These are phyloP conservation scores for Hippocampus barbouri DNA, from an alignment of 2,113 vertebrate species.

Conservation along the genomic window DNA sequence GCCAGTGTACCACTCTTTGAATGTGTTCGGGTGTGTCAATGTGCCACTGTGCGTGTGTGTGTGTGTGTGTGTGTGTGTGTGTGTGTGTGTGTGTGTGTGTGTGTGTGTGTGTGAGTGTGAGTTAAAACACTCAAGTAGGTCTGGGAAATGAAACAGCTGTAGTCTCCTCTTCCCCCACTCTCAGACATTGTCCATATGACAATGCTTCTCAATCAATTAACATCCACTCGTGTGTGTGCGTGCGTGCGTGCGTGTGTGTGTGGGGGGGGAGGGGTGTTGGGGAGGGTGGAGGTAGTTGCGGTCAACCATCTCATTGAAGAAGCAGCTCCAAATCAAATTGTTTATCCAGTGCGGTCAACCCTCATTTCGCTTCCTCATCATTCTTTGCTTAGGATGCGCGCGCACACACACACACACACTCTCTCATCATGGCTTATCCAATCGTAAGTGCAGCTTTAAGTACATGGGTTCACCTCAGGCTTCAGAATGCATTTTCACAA, in stretches of 20 bases:
- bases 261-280: slow-evolving; percentile 23
- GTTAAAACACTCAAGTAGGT: slow-evolving; percentile 48
- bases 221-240: slow-evolving; percentile 48
- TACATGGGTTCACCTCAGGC: slow-evolving; percentile 2
- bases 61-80: slow-evolving; percentile 31
- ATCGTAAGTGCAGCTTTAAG: slow-evolving; percentile 6
- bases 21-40: slow-evolving; percentile 2
- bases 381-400: slow-evolving; percentile 8
- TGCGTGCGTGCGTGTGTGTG: slow-evolving; percentile 1
- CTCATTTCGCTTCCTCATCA: slow-evolving; percentile 51
- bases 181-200: slow-evolving; percentile 60
- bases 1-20: slow-evolving; percentile 24
- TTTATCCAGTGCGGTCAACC: slow-evolving; percentile 30
- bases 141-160: slow-evolving; percentile 75
- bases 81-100: slow-evolving; percentile 25
- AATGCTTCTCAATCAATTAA: slow-evolving; percentile 74
- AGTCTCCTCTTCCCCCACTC: slow-evolving; percentile 38
- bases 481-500: slow-evolving; percentile 6
- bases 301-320: slow-evolving; percentile 56
- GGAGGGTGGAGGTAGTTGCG: slow-evolving; percentile 15
- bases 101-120: slow-evolving; percentile 30
- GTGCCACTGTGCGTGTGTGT: slow-evolving; percentile 10
- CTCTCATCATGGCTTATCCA: not conserved
- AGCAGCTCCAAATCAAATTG: slow-evolving; percentile 66
- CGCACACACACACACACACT: slow-evolving; percentile 29